phyloP scores from a whole-genome alignment of 1,140 invertebrate genomes.

The Habropoda laboriosa region DNA sequence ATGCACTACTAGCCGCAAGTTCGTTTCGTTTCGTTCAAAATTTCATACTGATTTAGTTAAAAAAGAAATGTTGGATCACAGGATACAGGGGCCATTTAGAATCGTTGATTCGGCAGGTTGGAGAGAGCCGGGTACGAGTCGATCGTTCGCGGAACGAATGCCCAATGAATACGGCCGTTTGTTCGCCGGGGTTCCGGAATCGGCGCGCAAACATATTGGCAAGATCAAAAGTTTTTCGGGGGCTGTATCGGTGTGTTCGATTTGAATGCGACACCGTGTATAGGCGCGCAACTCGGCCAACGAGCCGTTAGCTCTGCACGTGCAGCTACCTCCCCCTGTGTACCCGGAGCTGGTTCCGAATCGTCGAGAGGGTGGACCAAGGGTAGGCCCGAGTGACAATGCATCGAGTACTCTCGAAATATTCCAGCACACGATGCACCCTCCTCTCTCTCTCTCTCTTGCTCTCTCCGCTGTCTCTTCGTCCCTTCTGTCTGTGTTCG shows the following conservation, averaged over 20 bases:
- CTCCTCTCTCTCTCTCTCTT: background rate
- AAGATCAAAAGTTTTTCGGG: conserved; percentile 8
- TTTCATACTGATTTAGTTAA: too few species aligned
- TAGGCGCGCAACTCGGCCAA: conserved; percentile 39
- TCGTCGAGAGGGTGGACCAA: conserved; percentile 60
- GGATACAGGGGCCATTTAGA: background rate
- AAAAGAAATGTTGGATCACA: too few species aligned
- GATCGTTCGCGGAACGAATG: background rate
- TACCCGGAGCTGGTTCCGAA: conserved; percentile 58
- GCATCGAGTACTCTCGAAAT: conserved; percentile 70
- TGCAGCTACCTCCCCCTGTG: conserved; percentile 38
- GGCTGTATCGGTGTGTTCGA: conserved; percentile 5
- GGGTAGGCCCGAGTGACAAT: conserved; percentile 64
- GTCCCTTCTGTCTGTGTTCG: conserved; percentile 21
- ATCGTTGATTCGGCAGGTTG: background rate
- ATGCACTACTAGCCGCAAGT: too few species aligned
- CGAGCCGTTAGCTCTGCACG: conserved; percentile 57
- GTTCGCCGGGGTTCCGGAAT: background rate
- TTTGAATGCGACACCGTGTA: conserved; percentile 43
- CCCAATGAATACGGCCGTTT: background rate
- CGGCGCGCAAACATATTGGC: background rate
- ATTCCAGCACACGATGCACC: conserved; percentile 57
- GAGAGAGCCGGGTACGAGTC: background rate
- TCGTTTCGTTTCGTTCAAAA: too few species aligned
- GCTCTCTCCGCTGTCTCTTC: conserved; percentile 24